A percentile compares a stretch with the other conserved stretches of the same genome.
Conservation (phyloP, 1,140 invertebrate genomes). For the Zaprionus africanus region DNA sequence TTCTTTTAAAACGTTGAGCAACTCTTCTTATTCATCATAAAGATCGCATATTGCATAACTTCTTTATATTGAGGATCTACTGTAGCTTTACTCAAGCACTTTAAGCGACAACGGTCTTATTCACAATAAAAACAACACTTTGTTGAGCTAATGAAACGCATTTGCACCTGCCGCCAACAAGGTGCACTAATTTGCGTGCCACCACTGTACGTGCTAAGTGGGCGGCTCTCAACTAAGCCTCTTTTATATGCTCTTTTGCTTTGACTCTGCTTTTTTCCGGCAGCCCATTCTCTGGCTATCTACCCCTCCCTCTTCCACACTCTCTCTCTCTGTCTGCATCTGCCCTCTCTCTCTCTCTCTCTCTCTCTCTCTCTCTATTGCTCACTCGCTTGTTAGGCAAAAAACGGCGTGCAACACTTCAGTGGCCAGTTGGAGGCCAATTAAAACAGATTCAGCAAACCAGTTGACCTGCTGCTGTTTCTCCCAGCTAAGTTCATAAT, state of each 20-base stretch:
- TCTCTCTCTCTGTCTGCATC: not conserved
- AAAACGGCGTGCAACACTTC: constrained; percentile 5
- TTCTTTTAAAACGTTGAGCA: no score
- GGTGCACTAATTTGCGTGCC: constrained; percentile 2
- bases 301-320: not conserved
- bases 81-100: not conserved
- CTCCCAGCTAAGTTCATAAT: constrained; percentile 9
- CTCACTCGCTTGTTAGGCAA: not conserved
- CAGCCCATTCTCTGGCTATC: not conserved
- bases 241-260: constrained; percentile 6
- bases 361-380: not conserved
- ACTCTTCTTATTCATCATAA: no score
- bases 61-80: not conserved
- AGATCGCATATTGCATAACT: no score
- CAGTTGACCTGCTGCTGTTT: not conserved
- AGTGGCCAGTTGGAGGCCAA: constrained; percentile 16
- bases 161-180: not conserved
- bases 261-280: not conserved
- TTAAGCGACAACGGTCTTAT: not conserved
- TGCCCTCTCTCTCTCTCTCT: not conserved
- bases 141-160: not conserved
- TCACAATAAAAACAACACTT: not conserved
- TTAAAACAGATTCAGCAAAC: constrained; percentile 29
- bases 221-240: constrained; percentile 9
- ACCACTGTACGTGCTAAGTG: constrained; percentile 5